phyloP scores from a whole-genome alignment of 2,888 invertebrate species.

The Pinctada fucata region DNA sequence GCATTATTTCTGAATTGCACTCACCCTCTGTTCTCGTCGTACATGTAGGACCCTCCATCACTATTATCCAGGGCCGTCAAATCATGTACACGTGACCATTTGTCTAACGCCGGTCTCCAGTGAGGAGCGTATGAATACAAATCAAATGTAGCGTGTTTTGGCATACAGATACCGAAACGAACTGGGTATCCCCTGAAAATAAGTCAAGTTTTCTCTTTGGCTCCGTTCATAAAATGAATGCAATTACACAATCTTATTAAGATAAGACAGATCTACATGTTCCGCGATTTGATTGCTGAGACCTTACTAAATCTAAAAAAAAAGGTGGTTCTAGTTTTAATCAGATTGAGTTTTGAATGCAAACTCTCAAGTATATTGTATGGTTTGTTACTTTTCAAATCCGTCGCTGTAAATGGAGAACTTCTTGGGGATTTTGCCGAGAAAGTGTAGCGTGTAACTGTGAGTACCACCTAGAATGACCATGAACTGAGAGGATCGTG shows the following conservation, averaged over 20 bases:
- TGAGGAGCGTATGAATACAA: slow-evolving; percentile 22
- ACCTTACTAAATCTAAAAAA: too few species aligned
- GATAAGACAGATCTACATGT: too few species aligned
- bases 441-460: slow-evolving; percentile 54
- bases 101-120: not conserved
- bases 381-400: slow-evolving; percentile 39
- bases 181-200: slow-evolving; percentile 21
- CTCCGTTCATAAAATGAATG: too few species aligned
- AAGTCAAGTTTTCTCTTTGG: not conserved
- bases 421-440: slow-evolving; percentile 34
- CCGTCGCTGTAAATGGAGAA: slow-evolving; percentile 41
- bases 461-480: slow-evolving; percentile 48
- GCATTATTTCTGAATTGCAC: not conserved
- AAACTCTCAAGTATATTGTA: not conserved
- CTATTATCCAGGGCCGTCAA: slow-evolving; percentile 17
- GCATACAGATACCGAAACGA: slow-evolving; percentile 40
- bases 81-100: slow-evolving; percentile 14
- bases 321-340: too few species aligned
- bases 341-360: not conserved
- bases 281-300: too few species aligned
- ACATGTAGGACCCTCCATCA: slow-evolving; percentile 5
- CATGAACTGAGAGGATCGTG: too few species aligned
- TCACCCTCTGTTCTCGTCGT: slow-evolving; percentile 37
- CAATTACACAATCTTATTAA: too few species aligned
- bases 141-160: slow-evolving; percentile 34